Evolutionary conservation across 2,888 invertebrate species (phyloP).

Genomic region (Leptothorax acervorum): DNA sequence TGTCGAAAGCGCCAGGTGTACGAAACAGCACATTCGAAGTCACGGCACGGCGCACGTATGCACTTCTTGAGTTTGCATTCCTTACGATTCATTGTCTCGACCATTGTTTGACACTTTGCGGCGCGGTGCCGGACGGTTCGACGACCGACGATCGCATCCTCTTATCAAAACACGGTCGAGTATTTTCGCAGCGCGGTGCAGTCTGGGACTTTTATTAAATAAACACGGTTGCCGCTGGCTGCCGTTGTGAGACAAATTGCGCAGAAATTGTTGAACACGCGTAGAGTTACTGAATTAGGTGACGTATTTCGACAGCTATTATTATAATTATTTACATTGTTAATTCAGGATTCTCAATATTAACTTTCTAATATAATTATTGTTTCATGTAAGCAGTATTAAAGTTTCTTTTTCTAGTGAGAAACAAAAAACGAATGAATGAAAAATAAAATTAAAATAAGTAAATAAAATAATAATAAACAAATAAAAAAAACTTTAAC

Average conservation of each 20-base stretch:
- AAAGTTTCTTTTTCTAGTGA: not conserved
- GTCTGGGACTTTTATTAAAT: constrained; percentile 75
- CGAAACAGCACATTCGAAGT: not conserved
- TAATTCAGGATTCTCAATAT: not conserved
- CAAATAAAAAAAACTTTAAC: not conserved
- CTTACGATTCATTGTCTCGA: constrained; percentile 29
- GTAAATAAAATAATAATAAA: too few relatives aligned
- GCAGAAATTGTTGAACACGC: constrained; percentile 56
- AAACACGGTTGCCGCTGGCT: constrained; percentile 58
- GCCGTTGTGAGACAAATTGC: constrained; percentile 55
- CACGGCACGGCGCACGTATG: not conserved
- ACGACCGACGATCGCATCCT: constrained; percentile 62
- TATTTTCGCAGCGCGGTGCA: constrained; percentile 69
- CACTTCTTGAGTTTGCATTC: constrained; percentile 3
- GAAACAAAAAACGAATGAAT: not conserved
- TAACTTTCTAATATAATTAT: not conserved
- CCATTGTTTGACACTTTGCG: constrained; percentile 59
- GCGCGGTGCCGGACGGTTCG: constrained; percentile 60
- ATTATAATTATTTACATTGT: not conserved
- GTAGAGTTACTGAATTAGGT: not conserved
- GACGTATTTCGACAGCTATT: not conserved
- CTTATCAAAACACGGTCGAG: constrained; percentile 72
- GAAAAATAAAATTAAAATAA: not conserved
- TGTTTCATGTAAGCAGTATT: not conserved
- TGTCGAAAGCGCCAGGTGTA: constrained; percentile 12